Conservation (phyloP, 2,888 invertebrate genomes). For the Eristalis arbustorum region DNA sequence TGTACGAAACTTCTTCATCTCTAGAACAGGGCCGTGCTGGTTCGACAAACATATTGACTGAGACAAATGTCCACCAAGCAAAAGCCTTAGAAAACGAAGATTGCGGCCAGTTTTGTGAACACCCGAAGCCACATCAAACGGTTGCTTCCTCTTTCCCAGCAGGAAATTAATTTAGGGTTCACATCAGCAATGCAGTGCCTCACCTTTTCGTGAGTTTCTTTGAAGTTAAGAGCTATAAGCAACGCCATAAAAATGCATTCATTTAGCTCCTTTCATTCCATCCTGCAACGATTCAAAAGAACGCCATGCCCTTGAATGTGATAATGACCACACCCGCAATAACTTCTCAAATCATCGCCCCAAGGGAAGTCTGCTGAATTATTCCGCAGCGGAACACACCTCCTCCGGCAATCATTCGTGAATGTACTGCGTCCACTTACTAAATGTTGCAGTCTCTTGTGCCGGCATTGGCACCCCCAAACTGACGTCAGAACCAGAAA, state of each 20-base stretch:
- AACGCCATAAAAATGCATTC: neutral
- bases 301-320: neutral
- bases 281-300: neutral
- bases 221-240: neutral
- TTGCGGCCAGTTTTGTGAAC: neutral
- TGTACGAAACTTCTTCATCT: no score
- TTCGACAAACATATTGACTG: no score
- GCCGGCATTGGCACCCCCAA: neutral
- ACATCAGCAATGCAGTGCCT: neutral
- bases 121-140: neutral
- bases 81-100: no score
- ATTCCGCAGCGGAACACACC: neutral
- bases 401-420: neutral
- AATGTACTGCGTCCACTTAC: neutral
- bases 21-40: no score
- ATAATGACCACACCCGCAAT: neutral
- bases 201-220: no score
- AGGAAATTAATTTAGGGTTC: no score
- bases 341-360: neutral
- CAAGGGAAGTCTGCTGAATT: neutral
- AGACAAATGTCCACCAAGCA: no score
- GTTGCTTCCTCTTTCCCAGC: neutral
- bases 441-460: neutral
- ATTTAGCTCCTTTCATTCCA: neutral
- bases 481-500: slow-evolving; percentile 4